Conservation (phyloP, 2,888 invertebrate species). For the Ferrisia virgata region DNA sequence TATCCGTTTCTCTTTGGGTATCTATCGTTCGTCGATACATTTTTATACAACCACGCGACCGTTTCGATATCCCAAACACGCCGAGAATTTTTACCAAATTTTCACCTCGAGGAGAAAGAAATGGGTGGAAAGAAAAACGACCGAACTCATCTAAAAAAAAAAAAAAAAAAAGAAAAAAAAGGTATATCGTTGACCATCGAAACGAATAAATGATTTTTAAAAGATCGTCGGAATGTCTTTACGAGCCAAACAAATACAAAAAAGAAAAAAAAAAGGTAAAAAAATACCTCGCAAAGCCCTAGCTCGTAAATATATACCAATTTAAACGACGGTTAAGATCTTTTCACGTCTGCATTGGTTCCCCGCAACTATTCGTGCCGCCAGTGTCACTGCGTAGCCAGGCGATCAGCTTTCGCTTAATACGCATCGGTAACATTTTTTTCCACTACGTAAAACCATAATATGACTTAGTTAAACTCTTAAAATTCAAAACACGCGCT, state of each 20-base stretch:
- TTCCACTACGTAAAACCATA: slow-evolving; percentile 5
- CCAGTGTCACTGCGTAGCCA: too few species aligned
- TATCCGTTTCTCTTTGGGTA: too few species aligned
- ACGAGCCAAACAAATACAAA: neutral
- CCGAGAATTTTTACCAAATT: neutral
- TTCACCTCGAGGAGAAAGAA: neutral
- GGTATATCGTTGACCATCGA: neutral
- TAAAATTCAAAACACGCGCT: slow-evolving; percentile 29
- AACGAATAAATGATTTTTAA: neutral
- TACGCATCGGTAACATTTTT: slow-evolving; percentile 15
- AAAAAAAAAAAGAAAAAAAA: too few species aligned
- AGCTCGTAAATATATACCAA: slow-evolving; percentile 4
- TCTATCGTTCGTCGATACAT: neutral
- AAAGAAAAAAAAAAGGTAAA: neutral
- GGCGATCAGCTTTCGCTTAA: neutral
- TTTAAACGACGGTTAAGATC: neutral
- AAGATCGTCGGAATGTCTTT: neutral
- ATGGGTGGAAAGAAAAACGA: neutral
- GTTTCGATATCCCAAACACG: slow-evolving; percentile 1
- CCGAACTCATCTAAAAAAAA: neutral
- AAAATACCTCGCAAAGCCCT: neutral
- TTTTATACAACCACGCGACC: neutral
- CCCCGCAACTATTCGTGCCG: neutral
- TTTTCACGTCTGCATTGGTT: neutral
- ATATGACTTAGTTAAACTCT: slow-evolving; percentile 22